Base-by-base conservation (phyloP, 1,140 invertebrate genomes). In the Monochamus saltuarius region DNA sequence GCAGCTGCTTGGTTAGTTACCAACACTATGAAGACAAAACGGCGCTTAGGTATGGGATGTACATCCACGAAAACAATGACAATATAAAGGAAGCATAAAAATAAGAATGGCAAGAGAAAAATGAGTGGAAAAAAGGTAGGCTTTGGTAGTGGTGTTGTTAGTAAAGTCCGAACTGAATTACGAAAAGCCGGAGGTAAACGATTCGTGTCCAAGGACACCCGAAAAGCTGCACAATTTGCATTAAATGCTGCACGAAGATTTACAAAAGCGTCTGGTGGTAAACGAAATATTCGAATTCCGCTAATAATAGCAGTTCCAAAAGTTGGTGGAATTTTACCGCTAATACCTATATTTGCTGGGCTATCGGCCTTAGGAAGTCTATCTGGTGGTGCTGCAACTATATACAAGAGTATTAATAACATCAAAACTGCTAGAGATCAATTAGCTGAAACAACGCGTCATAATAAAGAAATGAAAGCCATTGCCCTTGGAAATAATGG, bases 291-390 rank as follows among this genome's bases (percentile, higher is more conserved):
- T 22, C 43, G 45, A 3, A 40, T 58, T 38, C 72, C 72, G 6
- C 66, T 73, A 56, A 42, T 75, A 39, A 73, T 77, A 37, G 65
- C 70, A 17, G n/a, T 50, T 11, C 37, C 72, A 2, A 78, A 76
- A 71, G 66, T 61, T 49, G 74, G 75, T 39, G 72, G 71, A 13
- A 38, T 76, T 59, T 54, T 77, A 52, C 74, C 73, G 40, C 42
- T 74, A 14, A 60, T 78, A 34, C 75, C 75, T 35, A 68, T 78
- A 56, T 72, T 77, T 62, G 72, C 74, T 8, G 75, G 71, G 34
- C 56, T 78, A 35, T 71, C 66, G 22, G 76, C 75, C 10, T 37
- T 72, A 22, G 72, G 76, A 17, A 50, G 62, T 13, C 47, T 77
- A 38, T 47, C 67, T 29, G 22, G 22, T 29, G 50, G 34, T 2